A percentile compares a stretch with the other conserved stretches of the same genome.
These are phyloP conservation scores for Conus ventricosus DNA, from an alignment of 1,140 invertebrate genomes.

Conservation along the genomic window DNA sequence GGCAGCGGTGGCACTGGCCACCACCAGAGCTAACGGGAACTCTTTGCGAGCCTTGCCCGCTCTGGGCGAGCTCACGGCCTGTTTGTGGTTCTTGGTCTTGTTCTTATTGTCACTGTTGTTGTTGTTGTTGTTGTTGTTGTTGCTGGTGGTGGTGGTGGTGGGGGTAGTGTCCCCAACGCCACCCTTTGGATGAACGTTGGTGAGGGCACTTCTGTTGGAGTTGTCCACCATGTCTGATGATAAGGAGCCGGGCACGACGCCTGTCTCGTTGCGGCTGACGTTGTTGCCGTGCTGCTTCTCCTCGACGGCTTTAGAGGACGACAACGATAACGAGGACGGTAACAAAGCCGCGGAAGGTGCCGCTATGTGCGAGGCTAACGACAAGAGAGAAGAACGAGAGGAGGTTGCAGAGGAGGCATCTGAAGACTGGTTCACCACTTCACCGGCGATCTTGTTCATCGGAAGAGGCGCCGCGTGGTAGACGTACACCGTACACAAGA, in stretches of 20 bases:
- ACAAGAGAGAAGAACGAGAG: not conserved
- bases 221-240: not conserved
- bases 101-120: not conserved
- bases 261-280: not conserved
- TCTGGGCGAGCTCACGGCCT: not conserved
- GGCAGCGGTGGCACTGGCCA: slow-evolving; percentile 47
- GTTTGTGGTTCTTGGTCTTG: not conserved
- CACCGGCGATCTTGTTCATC: not conserved
- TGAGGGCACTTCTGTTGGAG: not conserved
- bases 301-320: not conserved
- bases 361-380: not conserved
- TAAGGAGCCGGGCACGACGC: too few relatives aligned
- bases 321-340: not conserved
- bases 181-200: not conserved
- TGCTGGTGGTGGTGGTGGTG: not conserved
- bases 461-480: slow-evolving; percentile 1
- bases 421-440: not conserved
- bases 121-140: not conserved
- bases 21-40: slow-evolving; percentile 47
- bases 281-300: not conserved
- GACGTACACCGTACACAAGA: not conserved
- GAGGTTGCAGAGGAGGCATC: not conserved
- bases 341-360: not conserved
- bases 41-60: slow-evolving; percentile 13
- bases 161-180: not conserved